Conservation (phyloP, 2,113 vertebrate genomes). For the Sminthopsis crassicaudata region DNA sequence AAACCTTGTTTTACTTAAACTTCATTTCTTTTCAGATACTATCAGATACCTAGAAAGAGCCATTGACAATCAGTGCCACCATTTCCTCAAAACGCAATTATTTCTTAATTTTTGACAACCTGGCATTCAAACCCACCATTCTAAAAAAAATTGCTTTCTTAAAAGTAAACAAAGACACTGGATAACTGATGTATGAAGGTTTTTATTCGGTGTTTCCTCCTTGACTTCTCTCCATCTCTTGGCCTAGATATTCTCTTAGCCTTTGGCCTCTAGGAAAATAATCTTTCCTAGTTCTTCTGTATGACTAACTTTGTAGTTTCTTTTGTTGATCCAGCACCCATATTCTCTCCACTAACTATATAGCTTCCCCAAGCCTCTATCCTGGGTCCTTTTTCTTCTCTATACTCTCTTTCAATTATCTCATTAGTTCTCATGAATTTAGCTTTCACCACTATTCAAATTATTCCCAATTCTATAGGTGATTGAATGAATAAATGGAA, state of each 20-base stretch:
- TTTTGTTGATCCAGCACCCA: neutral
- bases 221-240: neutral
- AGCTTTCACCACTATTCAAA: neutral
- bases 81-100: neutral
- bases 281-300: neutral
- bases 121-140: neutral
- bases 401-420: neutral
- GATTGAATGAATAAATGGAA: neutral
- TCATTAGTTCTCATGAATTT: slow-evolving; percentile 4
- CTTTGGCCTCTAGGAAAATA: neutral
- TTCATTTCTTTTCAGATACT: neutral
- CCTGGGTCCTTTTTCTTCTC: neutral
- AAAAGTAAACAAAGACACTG: neutral
- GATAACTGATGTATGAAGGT: neutral
- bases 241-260: neutral
- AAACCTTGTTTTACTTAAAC: neutral
- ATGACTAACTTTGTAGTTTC: neutral
- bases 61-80: neutral
- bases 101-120: neutral
- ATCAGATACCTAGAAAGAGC: neutral
- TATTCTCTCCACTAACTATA: neutral
- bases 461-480: neutral
- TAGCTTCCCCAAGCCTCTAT: neutral
- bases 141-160: neutral
- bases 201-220: neutral